phyloP scores from a whole-genome alignment of 2,797 vertebrate species.

The Acomys russatus region DNA sequence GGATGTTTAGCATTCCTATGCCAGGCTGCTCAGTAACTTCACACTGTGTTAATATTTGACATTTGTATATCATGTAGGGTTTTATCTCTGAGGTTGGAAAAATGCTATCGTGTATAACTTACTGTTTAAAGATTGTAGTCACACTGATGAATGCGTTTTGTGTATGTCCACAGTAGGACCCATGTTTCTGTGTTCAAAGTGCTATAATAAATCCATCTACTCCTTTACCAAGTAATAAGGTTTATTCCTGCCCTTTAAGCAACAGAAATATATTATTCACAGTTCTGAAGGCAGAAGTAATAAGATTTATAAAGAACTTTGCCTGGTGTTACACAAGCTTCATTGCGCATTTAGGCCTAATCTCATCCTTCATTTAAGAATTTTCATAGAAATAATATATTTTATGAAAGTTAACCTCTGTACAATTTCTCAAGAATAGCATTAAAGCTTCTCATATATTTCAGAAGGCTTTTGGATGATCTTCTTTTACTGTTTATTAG shows the following conservation, averaged over 20 bases:
- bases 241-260: neutral
- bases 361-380: conserved; percentile 60
- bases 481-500: conserved; percentile 19
- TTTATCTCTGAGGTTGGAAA: conserved; percentile 66
- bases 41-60: conserved; percentile 79
- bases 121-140: conserved; percentile 70
- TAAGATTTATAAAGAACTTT: conserved; percentile 60
- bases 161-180: neutral
- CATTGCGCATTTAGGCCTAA: conserved; percentile 49
- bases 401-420: conserved; percentile 66
- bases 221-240: neutral
- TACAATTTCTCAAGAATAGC: conserved; percentile 54
- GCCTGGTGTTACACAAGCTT: conserved; percentile 12
- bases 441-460: conserved; percentile 62
- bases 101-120: conserved; percentile 53
- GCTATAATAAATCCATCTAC: conserved; percentile 55
- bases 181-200: conserved; percentile 51
- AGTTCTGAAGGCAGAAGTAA: neutral
- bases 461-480: conserved; percentile 49
- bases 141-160: conserved; percentile 41
- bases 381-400: conserved; percentile 63
- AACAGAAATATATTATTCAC: conserved; percentile 12
- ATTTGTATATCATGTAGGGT: conserved; percentile 65
- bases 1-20: conserved; percentile 72
- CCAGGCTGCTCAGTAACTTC: conserved; percentile 60